phyloP scores from a whole-genome alignment of 2,113 vertebrate species.

The Taurulus bubalis region DNA sequence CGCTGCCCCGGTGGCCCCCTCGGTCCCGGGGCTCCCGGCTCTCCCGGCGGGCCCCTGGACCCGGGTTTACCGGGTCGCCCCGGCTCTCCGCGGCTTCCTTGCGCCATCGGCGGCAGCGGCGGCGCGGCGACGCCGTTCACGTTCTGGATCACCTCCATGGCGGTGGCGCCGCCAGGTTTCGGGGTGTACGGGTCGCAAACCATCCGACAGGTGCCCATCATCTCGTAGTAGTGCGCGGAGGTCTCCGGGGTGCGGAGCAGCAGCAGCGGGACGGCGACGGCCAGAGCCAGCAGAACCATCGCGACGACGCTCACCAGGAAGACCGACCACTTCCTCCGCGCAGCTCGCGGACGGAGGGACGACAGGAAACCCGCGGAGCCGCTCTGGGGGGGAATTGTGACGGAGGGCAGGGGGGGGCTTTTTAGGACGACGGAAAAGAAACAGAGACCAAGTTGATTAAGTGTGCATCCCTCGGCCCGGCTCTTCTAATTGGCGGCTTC shows the following conservation, averaged over 20 bases:
- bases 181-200: slow-evolving; percentile 89
- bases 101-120: slow-evolving; percentile 83
- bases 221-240: slow-evolving; percentile 90
- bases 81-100: slow-evolving; percentile 87
- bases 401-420: slow-evolving; percentile 31
- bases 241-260: slow-evolving; percentile 81
- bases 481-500: slow-evolving; percentile 8
- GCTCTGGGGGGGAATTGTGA: slow-evolving; percentile 84
- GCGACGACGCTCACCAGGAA: slow-evolving; percentile 80
- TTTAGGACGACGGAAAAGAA: slow-evolving; percentile 20
- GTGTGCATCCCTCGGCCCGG: slow-evolving; percentile 32
- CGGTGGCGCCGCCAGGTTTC: slow-evolving; percentile 78
- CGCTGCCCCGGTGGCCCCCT: slow-evolving; percentile 87
- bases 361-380: slow-evolving; percentile 81
- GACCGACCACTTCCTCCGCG: slow-evolving; percentile 81
- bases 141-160: slow-evolving; percentile 88
- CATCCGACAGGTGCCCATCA: slow-evolving; percentile 94
- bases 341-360: slow-evolving; percentile 77
- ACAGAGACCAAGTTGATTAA: slow-evolving; percentile 21
- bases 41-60: slow-evolving; percentile 86
- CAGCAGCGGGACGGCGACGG: slow-evolving; percentile 84
- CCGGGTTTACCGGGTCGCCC: slow-evolving; percentile 89
- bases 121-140: slow-evolving; percentile 81
- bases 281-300: slow-evolving; percentile 86
- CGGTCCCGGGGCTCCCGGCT: slow-evolving; percentile 88